Base-by-base conservation (phyloP, 2,113 vertebrate genomes). In the Tragulus kanchil region DNA sequence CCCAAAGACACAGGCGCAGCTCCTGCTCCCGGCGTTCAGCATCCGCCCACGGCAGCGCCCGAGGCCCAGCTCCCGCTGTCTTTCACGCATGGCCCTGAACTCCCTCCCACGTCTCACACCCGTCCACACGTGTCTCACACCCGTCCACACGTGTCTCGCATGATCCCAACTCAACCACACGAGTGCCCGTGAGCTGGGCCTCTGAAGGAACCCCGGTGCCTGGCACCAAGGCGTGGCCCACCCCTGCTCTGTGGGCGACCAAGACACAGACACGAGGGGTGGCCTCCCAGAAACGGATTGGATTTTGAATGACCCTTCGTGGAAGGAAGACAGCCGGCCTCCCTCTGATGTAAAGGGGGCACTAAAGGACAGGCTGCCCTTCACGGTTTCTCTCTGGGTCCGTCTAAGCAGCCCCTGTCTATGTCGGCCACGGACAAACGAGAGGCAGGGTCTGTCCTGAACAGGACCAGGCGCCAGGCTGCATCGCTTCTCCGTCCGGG, bases 11-110 rank as follows among this genome's bases (percentile, higher is more conserved):
- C 14, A 75, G 83, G 48, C 17, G 3, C 2, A 3, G 64, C 36
- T 26, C 56, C 62, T 0, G 8, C 2, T 28, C 16, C 11, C 61
- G 2, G 48, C 25, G 4, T 11, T 0, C 4, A 9, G 31, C 1
- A 4, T 26, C 45, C 26, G 61, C 42, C 88, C 71, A 23, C 1
- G 1, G 15, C 6, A 3, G 25, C 78, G 36, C 78, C 16, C 31
- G 23, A 13, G 6, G 8, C 79, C 85, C 26, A 7, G 58, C 26
- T 21, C 65, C 10, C 25, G 48, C 21, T 45, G 13, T 52, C 81
- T 73, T 56, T 90, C 10, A 4, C 59, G 17, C 11, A 0, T 26
- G 31, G 54, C 1, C 8, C 69, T 87, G 15, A 48, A 36, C 15
- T 42, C 56, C 26, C 8, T 13, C 8, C 25, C 3, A 0, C 2